These are phyloP conservation scores for Morinoia aosen DNA, from an alignment of 2,888 invertebrate genomes.

Conservation along the genomic window DNA sequence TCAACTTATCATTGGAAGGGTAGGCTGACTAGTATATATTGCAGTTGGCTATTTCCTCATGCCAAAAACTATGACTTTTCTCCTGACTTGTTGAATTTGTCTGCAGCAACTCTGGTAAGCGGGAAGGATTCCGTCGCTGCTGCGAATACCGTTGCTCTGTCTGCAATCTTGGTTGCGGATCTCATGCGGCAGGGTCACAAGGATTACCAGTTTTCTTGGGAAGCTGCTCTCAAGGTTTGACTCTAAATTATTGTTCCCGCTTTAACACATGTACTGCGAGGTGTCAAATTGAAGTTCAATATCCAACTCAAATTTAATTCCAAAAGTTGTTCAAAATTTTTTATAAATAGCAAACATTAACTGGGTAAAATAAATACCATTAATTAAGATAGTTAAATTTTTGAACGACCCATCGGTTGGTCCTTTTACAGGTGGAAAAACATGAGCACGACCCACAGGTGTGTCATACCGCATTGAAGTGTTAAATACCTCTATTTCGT, in stretches of 20 bases:
- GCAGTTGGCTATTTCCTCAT: background rate
- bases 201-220: constrained; percentile 91
- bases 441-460: no score
- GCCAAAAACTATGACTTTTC: background rate
- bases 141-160: constrained; percentile 85
- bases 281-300: no score
- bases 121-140: constrained; percentile 75
- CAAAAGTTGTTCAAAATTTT: no score
- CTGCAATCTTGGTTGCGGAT: constrained; percentile 89
- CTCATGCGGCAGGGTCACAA: constrained; percentile 83
- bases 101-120: constrained; percentile 81
- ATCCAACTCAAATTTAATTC: no score
- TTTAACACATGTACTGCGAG: background rate
- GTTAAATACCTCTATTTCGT: background rate
- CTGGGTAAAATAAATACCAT: background rate
- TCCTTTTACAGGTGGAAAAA: no score
- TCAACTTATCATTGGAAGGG: background rate
- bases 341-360: no score
- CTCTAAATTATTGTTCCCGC: constrained; percentile 55
- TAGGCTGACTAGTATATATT: no score
- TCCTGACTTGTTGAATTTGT: constrained; percentile 69
- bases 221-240: constrained; percentile 79
- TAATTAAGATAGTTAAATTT: no score
- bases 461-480: no score
- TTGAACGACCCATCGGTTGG: no score